Conservation (phyloP, 2,888 invertebrate genomes). For the Psylliodes chrysocephalus region DNA sequence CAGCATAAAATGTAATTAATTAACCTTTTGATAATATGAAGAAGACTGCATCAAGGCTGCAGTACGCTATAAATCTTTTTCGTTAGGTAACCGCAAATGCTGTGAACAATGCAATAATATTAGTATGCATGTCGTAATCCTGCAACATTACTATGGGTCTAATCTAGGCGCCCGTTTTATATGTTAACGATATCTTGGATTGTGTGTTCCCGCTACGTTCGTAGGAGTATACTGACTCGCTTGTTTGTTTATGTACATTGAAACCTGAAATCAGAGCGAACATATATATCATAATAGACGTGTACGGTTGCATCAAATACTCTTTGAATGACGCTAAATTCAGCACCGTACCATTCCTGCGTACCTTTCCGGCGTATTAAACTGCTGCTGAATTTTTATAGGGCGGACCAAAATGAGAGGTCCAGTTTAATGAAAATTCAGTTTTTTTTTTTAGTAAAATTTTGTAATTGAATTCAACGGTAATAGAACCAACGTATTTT, state of each 20-base stretch:
- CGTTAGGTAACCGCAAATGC: slow-evolving; percentile 30
- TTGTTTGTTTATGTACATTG: slow-evolving; percentile 4
- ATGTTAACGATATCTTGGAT: slow-evolving; percentile 20
- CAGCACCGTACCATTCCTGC: too few relatives aligned
- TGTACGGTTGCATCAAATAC: too few relatives aligned
- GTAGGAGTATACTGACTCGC: background rate
- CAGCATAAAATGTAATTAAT: slow-evolving; percentile 15
- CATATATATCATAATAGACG: too few relatives aligned
- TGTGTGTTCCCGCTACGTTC: background rate
- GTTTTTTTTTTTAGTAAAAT: too few relatives aligned
- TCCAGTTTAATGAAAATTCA: too few relatives aligned
- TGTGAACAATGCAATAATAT: slow-evolving; percentile 29
- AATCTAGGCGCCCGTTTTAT: slow-evolving; percentile 15
- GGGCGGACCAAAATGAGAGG: too few relatives aligned
- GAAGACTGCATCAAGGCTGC: slow-evolving; percentile 15
- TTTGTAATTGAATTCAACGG: too few relatives aligned
- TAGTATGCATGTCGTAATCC: slow-evolving; percentile 34
- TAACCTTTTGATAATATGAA: slow-evolving; percentile 10
- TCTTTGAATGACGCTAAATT: too few relatives aligned
- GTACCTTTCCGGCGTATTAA: too few relatives aligned
- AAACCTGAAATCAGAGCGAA: background rate
- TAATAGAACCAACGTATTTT: too few relatives aligned
- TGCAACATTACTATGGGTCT: slow-evolving; percentile 25
- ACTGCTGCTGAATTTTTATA: too few relatives aligned
- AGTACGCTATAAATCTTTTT: slow-evolving; percentile 29